phyloP scores from a whole-genome alignment of 2,888 invertebrate species.

The Limenitis arthemis region DNA sequence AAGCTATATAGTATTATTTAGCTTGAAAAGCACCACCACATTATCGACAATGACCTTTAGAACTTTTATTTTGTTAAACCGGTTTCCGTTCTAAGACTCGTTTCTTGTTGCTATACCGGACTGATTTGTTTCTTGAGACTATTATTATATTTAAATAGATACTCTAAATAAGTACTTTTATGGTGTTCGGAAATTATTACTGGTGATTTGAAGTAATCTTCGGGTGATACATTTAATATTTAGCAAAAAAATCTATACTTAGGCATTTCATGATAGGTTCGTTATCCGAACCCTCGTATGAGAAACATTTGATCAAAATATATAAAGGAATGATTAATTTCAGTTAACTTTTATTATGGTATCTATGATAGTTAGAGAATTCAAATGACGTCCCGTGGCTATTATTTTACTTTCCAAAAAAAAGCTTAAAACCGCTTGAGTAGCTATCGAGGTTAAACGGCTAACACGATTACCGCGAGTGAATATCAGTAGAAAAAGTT shows the following conservation, averaged over 20 bases:
- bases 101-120: slow-evolving; percentile 29
- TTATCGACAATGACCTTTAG: slow-evolving; percentile 39
- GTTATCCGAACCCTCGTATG: no score
- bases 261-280: no score
- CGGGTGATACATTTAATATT: background rate
- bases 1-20: slow-evolving; percentile 6
- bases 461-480: slow-evolving; percentile 56
- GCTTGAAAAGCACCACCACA: slow-evolving; percentile 9
- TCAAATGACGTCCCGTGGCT: no score
- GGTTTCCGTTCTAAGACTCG: slow-evolving; percentile 31
- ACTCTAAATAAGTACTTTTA: background rate
- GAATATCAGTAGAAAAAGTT: slow-evolving; percentile 47
- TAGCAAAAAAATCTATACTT: no score
- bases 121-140: slow-evolving; percentile 22
- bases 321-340: no score
- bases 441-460: no score
- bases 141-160: slow-evolving; percentile 23
- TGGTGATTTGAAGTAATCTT: background rate
- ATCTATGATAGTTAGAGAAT: no score
- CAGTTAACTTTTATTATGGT: no score
- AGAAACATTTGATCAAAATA: no score
- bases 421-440: no score
- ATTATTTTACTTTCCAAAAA: no score
- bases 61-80: slow-evolving; percentile 37
- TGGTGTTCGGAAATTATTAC: background rate